Base-by-base conservation (phyloP, 2,113 vertebrate species). In the Heliornis fulica region DNA sequence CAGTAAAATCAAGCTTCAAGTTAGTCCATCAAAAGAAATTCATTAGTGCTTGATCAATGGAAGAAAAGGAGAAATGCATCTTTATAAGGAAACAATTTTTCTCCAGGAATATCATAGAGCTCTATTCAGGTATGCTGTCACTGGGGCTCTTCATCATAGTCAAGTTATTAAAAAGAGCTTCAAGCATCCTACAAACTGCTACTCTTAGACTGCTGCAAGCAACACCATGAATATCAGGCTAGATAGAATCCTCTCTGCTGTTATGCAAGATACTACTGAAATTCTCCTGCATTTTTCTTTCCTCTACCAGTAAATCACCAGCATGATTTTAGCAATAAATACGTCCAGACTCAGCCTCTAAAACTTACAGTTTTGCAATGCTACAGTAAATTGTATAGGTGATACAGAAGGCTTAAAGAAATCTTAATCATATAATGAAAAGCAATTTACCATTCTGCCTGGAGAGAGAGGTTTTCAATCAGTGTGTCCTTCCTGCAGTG, bases 391-490 rank as follows among this genome's bases (percentile, higher is more conserved):
- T 54, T 86, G 40, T 15, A 60, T 28, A 75, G 43, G 23, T 96
- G 54, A 90, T 94, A 96, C 25, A 63, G 64, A 89, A 93, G 16
- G n/a, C 9, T 66, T 90, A 29, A 34, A 40, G 70, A 94, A 94
- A 87, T 60, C 78, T 43, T 90, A 94, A 85, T 86, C 56, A 83
- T 48, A 76, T 43, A 87, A 83, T 87, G 31, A 80, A 94, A 85
- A 94, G 46, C 23, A 82, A 71, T 95, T 95, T 94, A 50, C 57
- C 46, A 65, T 38, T 92, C 32, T 94, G 28, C 76, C 51, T 91
- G 64, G 21, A 93, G 54, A 95, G 36, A 84, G 48, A 94, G 50
- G 18, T 83, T 94, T 95, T 87, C 87, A 89, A 84, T 89, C 83
- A 72, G 29, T 56, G 21, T 43, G 80, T 89, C 85, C 60, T 91